Evolutionary conservation across 1,140 invertebrate species (phyloP).

Genomic region (Saccostrea cuccullata): DNA sequence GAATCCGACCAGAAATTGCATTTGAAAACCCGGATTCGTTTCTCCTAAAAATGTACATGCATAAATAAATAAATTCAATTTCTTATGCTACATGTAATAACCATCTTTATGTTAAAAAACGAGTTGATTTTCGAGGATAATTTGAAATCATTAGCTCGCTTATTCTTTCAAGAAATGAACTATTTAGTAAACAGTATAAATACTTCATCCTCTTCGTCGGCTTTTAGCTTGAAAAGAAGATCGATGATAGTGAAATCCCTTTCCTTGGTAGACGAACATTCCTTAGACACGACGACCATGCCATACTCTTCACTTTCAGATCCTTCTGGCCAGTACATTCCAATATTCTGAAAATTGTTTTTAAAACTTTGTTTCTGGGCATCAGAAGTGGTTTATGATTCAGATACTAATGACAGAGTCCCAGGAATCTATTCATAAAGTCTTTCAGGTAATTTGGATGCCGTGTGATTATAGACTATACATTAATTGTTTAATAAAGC

Average conservation of each 20-base stretch:
- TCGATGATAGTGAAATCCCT: not conserved
- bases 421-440: not conserved
- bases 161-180: not conserved
- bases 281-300: not conserved
- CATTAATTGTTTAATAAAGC: too few relatives aligned
- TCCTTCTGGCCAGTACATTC: not conserved
- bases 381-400: too few relatives aligned
- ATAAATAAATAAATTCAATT: too few relatives aligned
- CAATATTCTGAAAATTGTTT: not conserved
- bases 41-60: constrained; percentile 40
- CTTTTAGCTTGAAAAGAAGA: not conserved
- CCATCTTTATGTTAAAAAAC: too few relatives aligned
- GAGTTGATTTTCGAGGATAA: too few relatives aligned
- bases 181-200: not conserved
- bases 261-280: not conserved
- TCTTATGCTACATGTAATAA: too few relatives aligned
- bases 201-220: not conserved
- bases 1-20: constrained; percentile 41
- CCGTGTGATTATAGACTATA: too few relatives aligned
- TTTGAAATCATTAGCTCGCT: too few relatives aligned
- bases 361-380: not conserved
- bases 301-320: not conserved
- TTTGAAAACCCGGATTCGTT: constrained; percentile 51
- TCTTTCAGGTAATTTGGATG: not conserved
- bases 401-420: not conserved